These are phyloP conservation scores for Trichogramma dendrolimi DNA, from an alignment of 2,888 invertebrate species.

Conservation along the genomic window DNA sequence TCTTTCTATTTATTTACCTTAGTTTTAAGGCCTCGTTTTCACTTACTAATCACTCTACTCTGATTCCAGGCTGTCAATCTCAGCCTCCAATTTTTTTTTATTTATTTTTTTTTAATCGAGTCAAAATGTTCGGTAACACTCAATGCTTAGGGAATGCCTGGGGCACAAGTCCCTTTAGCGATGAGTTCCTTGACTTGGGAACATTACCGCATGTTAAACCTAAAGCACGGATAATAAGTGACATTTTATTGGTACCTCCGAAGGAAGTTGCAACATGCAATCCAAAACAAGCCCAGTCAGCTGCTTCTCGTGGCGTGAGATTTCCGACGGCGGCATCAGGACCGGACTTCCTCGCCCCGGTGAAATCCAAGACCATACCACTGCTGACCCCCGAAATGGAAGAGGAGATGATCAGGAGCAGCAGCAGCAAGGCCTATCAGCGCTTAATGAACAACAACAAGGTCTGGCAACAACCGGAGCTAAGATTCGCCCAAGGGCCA, in stretches of 20 bases:
- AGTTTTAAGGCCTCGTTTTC: no score
- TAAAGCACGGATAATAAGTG: no score
- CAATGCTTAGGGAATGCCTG: no score
- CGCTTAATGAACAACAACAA: constrained; percentile 17
- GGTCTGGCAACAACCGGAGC: constrained; percentile 6
- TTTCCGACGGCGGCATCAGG: constrained; percentile 34
- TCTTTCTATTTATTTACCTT: no score
- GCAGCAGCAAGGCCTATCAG: background rate
- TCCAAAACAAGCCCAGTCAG: constrained; percentile 39
- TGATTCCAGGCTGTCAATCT: no score
- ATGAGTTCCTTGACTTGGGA: no score
- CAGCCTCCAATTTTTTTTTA: no score
- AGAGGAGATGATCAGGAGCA: constrained; percentile 34
- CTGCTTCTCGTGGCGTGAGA: constrained; percentile 51
- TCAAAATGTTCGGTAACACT: no score
- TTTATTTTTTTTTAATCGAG: no score
- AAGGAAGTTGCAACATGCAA: constrained; percentile 45
- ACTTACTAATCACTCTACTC: no score
- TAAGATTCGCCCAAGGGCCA: background rate
- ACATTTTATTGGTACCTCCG: constrained; percentile 6
- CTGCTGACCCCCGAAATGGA: constrained; percentile 42
- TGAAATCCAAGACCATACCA: constrained; percentile 37
- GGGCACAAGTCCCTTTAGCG: no score
- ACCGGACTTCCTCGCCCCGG: constrained; percentile 30
- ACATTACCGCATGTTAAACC: no score